Base-by-base conservation (phyloP, 2,797 vertebrate genomes). In the Ambastaia sidthimunki region DNA sequence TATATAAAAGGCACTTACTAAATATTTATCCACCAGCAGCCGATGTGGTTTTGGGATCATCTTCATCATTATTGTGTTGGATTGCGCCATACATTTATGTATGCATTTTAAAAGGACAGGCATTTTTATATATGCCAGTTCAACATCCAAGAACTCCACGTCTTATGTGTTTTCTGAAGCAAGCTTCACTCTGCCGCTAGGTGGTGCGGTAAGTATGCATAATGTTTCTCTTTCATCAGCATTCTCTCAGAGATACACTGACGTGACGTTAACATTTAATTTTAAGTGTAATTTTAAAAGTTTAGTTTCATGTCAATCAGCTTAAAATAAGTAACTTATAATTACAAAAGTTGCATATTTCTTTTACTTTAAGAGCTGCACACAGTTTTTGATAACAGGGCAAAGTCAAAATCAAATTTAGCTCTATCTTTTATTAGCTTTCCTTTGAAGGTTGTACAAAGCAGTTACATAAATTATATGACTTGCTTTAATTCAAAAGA, bases 181-280 rank as follows among this genome's bases (percentile, higher is more conserved):
- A 41, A 23, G 9, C 18, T 16, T 19, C 18, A 11, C 13, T 75
- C 5, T 7, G 18, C 75, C 81, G 74, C 52, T 65, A 81, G 84
- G 25, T 81, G 81, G 84, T 44, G 63, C 19, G 83, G 31, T 50
- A 71, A 60, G 57, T 41, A 55, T 23, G 67, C 25, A 3, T 10
- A 21, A 55, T 16, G 21, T 23, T 18, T 34, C 5, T 0, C 1
- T 7, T 44, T 28, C 41, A 13, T 6, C 5, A 70, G 59, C 4
- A 52, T 13, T 34, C 3, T 2, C 0, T 63, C 3, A 18, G 15
- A 63, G 16, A 31, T 34, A 18, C 9, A 10, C 34, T 62, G 25
- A 21, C 15, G 25, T 60, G 21, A 25, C 25, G 57, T 60, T 60
- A 23, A 25, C 57, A 6, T 16, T 60, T 25, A 28, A 28, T 59